These are phyloP conservation scores for Bagarius yarrelli DNA, from an alignment of 2,113 vertebrate genomes.

Conservation along the genomic window DNA sequence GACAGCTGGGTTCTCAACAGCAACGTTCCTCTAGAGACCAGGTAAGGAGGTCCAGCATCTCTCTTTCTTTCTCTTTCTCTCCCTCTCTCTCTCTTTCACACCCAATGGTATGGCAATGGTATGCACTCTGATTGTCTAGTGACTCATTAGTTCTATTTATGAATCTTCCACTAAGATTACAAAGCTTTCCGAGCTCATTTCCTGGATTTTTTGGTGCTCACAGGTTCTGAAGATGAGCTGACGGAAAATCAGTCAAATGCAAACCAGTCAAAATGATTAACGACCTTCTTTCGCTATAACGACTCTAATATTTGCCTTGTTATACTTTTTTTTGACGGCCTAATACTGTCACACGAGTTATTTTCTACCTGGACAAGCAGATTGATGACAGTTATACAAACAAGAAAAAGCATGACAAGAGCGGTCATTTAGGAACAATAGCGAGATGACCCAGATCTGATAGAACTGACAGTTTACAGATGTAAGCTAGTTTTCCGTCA, in stretches of 20 bases:
- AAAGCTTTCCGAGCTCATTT: conserved; percentile 15
- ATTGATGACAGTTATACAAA: conserved; percentile 25
- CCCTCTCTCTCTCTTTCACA: background rate
- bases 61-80: conserved; percentile 11
- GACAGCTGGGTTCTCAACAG: conserved; percentile 99
- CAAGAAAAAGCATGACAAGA: background rate
- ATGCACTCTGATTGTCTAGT: background rate
- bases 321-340: conserved; percentile 29
- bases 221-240: conserved; percentile 13
- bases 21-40: conserved; percentile 95
- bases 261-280: conserved; percentile 40
- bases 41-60: conserved; percentile 68
- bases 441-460: conserved; percentile 7
- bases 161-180: background rate
- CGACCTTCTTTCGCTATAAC: conserved; percentile 17
- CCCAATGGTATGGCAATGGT: background rate
- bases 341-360: conserved; percentile 19
- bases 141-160: background rate
- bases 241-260: conserved; percentile 30
- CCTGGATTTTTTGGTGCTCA: conserved; percentile 1
- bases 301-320: conserved; percentile 10
- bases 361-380: background rate
- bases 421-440: background rate
- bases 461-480: background rate
- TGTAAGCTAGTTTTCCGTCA: background rate